Conservation (phyloP, 2,888 invertebrate species). For the Halocaridina rubra region DNA sequence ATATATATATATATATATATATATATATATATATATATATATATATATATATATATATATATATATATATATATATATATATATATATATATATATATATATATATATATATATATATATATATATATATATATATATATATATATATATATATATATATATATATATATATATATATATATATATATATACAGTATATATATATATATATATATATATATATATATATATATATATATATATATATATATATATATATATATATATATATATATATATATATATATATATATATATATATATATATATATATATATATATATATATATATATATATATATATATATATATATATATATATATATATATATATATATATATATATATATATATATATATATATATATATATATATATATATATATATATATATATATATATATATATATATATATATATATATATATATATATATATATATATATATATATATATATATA, state of each 20-base stretch:
- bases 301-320: not conserved
- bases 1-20: slow-evolving; percentile 35
- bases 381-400: slow-evolving; percentile 8
- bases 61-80: too few relatives aligned
- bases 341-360: not conserved
- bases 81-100: too few relatives aligned
- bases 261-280: not conserved
- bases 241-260: not conserved
- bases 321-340: not conserved
- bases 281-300: not conserved
- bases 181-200: too few relatives aligned
- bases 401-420: not conserved
- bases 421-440: not conserved
- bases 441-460: slow-evolving; percentile 4
- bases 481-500: not conserved
- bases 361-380: slow-evolving; percentile 8
- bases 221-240: too few relatives aligned
- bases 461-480: not conserved
- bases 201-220: too few relatives aligned
- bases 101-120: too few relatives aligned
- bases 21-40: too few relatives aligned
- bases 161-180: too few relatives aligned
- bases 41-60: too few relatives aligned
- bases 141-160: too few relatives aligned
- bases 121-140: too few relatives aligned